Conservation (phyloP, 2,797 vertebrate species). For the Otolemur crassicaudatus region DNA sequence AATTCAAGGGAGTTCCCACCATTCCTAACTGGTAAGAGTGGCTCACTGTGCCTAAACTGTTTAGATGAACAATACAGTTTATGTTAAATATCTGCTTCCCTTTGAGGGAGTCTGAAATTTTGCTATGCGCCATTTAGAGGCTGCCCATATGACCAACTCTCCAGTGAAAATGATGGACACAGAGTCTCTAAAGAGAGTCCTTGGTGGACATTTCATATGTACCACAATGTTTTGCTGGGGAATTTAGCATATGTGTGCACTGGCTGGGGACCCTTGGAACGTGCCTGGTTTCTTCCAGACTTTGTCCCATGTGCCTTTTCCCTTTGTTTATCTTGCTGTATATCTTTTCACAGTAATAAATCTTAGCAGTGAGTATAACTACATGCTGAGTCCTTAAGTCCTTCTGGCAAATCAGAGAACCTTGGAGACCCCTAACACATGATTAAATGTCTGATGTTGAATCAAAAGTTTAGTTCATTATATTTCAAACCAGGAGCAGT, state of each 20-base stretch:
- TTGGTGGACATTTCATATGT: neutral
- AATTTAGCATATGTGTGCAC: neutral
- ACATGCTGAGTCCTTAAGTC: neutral
- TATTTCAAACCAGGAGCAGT: too few relatives aligned
- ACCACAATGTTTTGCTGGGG: neutral
- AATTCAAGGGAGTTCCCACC: neutral
- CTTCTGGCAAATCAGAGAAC: neutral
- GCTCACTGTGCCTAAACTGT: neutral
- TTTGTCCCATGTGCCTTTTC: neutral
- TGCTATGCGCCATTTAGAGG: neutral
- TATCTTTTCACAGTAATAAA: neutral
- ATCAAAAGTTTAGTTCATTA: too few relatives aligned
- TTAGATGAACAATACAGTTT: neutral
- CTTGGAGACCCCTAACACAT: neutral
- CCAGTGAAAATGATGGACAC: neutral
- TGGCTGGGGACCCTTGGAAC: neutral
- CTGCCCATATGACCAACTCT: neutral
- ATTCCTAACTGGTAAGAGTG: neutral
- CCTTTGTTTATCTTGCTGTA: neutral
- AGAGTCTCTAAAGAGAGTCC: neutral
- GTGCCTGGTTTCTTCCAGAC: neutral
- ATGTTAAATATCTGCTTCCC: neutral
- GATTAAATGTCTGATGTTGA: neutral
- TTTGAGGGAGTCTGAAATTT: constrained; percentile 19
- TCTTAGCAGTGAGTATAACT: neutral